These are phyloP conservation scores for Phyllostomus discolor DNA, from an alignment of 2,113 vertebrate species.

Conservation along the genomic window DNA sequence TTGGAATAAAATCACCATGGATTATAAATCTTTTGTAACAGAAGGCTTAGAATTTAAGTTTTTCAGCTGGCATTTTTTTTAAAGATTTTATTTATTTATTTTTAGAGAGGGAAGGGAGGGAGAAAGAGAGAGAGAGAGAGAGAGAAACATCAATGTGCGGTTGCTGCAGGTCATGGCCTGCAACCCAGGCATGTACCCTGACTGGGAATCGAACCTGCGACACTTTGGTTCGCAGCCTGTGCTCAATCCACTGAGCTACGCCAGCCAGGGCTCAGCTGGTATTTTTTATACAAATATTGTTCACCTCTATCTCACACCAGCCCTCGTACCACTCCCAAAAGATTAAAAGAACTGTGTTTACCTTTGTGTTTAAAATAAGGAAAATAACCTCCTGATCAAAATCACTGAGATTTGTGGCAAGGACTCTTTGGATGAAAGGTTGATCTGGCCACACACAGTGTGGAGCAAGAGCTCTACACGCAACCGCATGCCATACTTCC, in stretches of 20 bases:
- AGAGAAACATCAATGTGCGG: no score
- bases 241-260: no score
- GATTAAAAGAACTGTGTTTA: neutral
- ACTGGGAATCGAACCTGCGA: no score
- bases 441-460: neutral
- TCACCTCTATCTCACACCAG: neutral
- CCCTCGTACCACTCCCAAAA: neutral
- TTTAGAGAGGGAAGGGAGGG: no score
- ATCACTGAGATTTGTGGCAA: slow-evolving; percentile 9
- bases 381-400: slow-evolving; percentile 14
- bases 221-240: no score
- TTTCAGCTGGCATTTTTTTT: neutral
- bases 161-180: no score
- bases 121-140: no score
- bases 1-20: neutral
- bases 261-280: no score
- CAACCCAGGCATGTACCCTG: no score
- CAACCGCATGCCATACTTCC: neutral
- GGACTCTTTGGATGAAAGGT: neutral
- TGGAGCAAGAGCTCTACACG: neutral
- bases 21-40: neutral
- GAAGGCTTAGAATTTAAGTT: neutral
- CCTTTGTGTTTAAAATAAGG: slow-evolving; percentile 47
- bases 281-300: neutral
- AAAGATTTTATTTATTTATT: no score